Conservation (phyloP, 1,140 invertebrate genomes). For the Vollenhovia emeryi region DNA sequence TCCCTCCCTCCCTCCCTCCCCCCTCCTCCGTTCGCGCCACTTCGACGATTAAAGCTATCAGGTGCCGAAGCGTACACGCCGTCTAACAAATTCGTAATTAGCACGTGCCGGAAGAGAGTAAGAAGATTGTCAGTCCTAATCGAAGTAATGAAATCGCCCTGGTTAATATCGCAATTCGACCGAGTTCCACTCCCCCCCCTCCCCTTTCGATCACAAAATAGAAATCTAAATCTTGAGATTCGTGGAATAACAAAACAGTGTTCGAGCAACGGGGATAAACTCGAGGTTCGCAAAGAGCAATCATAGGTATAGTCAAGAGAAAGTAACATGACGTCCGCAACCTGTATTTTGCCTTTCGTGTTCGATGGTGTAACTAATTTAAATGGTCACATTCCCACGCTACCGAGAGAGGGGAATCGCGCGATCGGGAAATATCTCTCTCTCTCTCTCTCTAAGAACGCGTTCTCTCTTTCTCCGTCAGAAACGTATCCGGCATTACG, state of each 20-base stretch:
- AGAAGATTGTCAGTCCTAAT: not conserved
- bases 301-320: not conserved
- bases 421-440: conserved; percentile 19
- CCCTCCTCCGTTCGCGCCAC: no score
- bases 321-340: not conserved
- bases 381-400: conserved; percentile 55
- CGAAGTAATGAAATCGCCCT: not conserved
- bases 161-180: not conserved
- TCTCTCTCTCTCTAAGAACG: conserved; percentile 8
- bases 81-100: not conserved
- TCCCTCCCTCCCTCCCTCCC: not conserved
- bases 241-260: not conserved
- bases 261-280: not conserved
- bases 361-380: conserved; percentile 46
- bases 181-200: no score
- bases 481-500: not conserved
- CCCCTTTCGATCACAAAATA: not conserved
- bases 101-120: not conserved
- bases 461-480: not conserved
- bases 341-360: conserved; percentile 16
- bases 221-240: not conserved
- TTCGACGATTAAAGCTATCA: conserved; percentile 42
- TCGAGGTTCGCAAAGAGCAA: not conserved
- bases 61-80: not conserved
- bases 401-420: not conserved